phyloP scores from a whole-genome alignment of 2,797 vertebrate species.

The Paguma larvata region DNA sequence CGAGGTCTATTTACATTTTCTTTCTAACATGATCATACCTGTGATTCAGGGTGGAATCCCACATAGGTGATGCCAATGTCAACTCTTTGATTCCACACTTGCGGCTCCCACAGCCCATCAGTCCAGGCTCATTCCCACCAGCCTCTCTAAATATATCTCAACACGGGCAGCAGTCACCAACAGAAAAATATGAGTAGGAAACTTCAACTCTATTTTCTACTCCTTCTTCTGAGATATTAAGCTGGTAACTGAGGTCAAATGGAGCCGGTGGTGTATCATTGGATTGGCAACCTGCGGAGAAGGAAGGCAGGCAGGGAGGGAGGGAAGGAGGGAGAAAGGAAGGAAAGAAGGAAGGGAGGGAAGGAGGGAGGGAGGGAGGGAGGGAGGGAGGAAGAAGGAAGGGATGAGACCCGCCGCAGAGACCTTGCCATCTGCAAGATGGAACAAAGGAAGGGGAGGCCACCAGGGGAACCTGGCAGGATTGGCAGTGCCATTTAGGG shows the following conservation, averaged over 20 bases:
- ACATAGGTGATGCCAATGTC: rapidly evolving
- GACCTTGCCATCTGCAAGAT: background rate
- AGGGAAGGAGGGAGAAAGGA: background rate
- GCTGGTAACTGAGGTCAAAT: background rate
- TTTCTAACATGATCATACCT: background rate
- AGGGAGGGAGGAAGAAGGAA: background rate
- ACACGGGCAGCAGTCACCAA: background rate
- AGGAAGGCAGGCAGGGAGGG: background rate
- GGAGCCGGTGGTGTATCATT: background rate
- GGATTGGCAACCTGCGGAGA: background rate
- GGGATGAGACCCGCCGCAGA: background rate
- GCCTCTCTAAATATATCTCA: background rate
- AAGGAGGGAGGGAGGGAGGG: too few species aligned
- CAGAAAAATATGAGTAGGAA: background rate
- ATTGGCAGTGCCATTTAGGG: rapidly evolving
- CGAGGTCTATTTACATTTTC: background rate
- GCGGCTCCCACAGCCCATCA: background rate
- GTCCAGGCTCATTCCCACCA: background rate
- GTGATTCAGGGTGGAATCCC: background rate
- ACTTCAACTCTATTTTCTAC: background rate
- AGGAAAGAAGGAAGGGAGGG: too few species aligned
- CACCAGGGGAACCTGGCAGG: background rate
- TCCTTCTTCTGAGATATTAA: background rate
- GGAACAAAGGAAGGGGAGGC: background rate
- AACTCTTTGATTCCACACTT: background rate